phyloP scores from a whole-genome alignment of 2,888 invertebrate species.

The Drosophila monieri region DNA sequence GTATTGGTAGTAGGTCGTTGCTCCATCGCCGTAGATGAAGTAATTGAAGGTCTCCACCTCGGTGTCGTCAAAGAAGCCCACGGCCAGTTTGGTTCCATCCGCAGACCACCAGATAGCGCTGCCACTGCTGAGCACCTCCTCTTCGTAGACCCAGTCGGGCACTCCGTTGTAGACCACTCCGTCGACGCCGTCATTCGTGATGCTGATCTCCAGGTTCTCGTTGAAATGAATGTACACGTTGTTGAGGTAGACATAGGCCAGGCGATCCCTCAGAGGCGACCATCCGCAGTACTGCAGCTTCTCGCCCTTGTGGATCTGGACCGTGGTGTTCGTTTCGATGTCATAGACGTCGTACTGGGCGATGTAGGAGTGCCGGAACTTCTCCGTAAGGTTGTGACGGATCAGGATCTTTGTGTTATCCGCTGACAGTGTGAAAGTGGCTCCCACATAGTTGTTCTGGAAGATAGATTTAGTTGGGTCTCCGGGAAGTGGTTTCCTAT shows the following conservation, averaged over 20 bases:
- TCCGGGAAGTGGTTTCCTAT: not conserved
- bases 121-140: conserved; percentile 90
- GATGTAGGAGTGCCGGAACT: conserved; percentile 87
- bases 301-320: conserved; percentile 85
- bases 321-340: conserved; percentile 81
- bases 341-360: conserved; percentile 88
- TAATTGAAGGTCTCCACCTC: conserved; percentile 88
- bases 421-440: conserved; percentile 81
- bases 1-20: conserved; percentile 87
- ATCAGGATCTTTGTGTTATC: conserved; percentile 81
- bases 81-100: conserved; percentile 88
- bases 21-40: conserved; percentile 88
- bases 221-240: conserved; percentile 86
- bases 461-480: not conserved
- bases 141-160: conserved; percentile 97
- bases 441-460: conserved; percentile 80
- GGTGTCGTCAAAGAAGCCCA: conserved; percentile 89
- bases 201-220: conserved; percentile 80
- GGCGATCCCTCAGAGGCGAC: conserved; percentile 85
- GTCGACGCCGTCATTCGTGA: conserved; percentile 87
- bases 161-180: conserved; percentile 91
- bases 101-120: conserved; percentile 93
- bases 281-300: conserved; percentile 88
- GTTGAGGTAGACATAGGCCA: conserved; percentile 88
- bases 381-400: conserved; percentile 76